Evolutionary conservation across 1,140 invertebrate species (phyloP).

Genomic region (Monomorium pharaonis): DNA sequence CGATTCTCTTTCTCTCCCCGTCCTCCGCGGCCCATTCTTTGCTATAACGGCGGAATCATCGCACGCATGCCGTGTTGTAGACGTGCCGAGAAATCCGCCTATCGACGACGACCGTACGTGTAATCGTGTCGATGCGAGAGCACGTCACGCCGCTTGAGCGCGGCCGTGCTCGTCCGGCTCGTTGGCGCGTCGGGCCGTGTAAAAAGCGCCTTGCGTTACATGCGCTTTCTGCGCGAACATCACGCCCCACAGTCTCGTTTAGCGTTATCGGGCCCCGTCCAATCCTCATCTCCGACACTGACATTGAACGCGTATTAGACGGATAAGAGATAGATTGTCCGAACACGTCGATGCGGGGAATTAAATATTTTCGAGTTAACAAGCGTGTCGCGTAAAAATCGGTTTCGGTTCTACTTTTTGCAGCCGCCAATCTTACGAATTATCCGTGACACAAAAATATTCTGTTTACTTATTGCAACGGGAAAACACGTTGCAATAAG

Average conservation of each 20-base stretch:
- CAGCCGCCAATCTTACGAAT: background rate
- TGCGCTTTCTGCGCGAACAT: slow-evolving; percentile 18
- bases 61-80: slow-evolving; percentile 20
- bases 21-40: background rate
- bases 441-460: background rate
- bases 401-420: background rate
- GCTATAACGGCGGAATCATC: background rate
- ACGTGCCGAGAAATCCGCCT: slow-evolving; percentile 35
- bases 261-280: slow-evolving; percentile 3
- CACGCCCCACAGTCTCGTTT: slow-evolving; percentile 19
- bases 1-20: background rate
- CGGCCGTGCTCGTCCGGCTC: slow-evolving; percentile 36
- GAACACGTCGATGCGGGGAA: background rate
- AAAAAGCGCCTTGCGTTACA: slow-evolving; percentile 49
- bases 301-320: background rate
- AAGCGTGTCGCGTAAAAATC: background rate
- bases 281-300: background rate
- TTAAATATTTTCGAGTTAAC: background rate
- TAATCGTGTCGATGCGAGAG: slow-evolving; percentile 64
- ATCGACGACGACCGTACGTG: slow-evolving; percentile 56
- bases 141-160: slow-evolving; percentile 68
- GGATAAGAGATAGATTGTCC: background rate
- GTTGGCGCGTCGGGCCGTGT: slow-evolving; percentile 69
- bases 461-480: background rate
- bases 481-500: background rate